phyloP scores from a whole-genome alignment of 92 coral and sea anemone species.

The Actinernus sp. region DNA sequence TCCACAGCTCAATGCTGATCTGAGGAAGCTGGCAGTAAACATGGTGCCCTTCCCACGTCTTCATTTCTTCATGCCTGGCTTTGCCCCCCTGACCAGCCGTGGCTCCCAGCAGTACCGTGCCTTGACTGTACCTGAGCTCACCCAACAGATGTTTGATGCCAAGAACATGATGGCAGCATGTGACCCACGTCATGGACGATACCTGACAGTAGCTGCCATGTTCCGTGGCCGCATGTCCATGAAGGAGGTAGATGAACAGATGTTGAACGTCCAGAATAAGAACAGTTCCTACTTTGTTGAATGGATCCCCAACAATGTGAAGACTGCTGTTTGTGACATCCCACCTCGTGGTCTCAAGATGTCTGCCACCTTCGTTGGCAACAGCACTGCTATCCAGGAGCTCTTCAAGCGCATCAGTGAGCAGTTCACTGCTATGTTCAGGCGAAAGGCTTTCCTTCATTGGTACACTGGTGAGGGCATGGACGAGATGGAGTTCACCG shows the following conservation, averaged over 20 bases:
- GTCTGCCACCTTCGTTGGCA: constrained; percentile 89
- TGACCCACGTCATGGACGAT: constrained; percentile 94
- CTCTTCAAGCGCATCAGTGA: constrained; percentile 90
- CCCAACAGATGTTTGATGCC: constrained; percentile 88
- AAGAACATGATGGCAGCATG: constrained; percentile 97
- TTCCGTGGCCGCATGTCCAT: constrained; percentile 98
- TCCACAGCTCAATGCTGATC: constrained; percentile 83
- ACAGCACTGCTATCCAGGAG: constrained; percentile 90
- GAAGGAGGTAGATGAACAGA: constrained; percentile 98
- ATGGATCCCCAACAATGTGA: constrained; percentile 98
- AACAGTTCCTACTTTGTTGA: constrained; percentile 93
- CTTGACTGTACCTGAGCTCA: constrained; percentile 82
- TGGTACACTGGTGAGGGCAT: constrained; percentile 98
- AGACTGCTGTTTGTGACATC: constrained; percentile 98
- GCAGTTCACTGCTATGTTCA: constrained; percentile 96
- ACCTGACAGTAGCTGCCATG: constrained; percentile 90
- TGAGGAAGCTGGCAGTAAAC: constrained; percentile 92
- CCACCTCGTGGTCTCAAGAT: constrained; percentile 98
- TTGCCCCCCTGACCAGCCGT: constrained; percentile 97
- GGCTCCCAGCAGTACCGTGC: constrained; percentile 94
- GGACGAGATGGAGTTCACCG: constrained; percentile 98
- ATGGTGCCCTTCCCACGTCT: constrained; percentile 98
- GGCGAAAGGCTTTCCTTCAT: constrained; percentile 92
- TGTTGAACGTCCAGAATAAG: constrained; percentile 79
- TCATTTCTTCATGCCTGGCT: constrained; percentile 97